Evolutionary conservation across 2,113 vertebrate species (phyloP).

Genomic region (Bos indicus): DNA sequence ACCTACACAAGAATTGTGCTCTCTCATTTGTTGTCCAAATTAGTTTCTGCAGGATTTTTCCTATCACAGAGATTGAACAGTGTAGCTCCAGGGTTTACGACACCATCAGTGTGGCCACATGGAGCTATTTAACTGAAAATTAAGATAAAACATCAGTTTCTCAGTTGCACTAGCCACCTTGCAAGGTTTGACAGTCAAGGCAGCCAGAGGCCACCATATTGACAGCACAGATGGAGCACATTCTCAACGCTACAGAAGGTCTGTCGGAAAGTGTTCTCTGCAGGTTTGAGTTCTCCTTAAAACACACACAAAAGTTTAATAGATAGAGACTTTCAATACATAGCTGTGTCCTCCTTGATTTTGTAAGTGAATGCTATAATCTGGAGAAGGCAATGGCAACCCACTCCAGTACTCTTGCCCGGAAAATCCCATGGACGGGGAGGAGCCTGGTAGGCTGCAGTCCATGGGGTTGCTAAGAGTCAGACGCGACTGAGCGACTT

Average conservation of each 20-base stretch:
- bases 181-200: neutral
- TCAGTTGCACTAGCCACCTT: neutral
- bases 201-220: neutral
- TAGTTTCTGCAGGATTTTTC: neutral
- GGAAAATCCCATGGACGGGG: no score
- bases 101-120: neutral
- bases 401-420: no score
- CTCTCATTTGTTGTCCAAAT: neutral
- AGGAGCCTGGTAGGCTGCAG: no score
- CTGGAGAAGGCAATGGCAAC: neutral
- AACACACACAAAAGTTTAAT: neutral
- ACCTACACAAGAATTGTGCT: neutral
- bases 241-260: neutral
- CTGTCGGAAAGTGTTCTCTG: neutral
- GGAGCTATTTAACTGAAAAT: neutral
- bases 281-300: neutral
- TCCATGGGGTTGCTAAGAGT: no score
- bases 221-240: neutral
- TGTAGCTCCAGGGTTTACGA: neutral
- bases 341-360: neutral
- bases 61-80: neutral
- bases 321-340: neutral
- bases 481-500: no score
- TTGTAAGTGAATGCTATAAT: neutral
- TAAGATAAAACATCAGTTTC: neutral